phyloP scores from a whole-genome alignment of 1,140 invertebrate species.

The Rhyzopertha dominica region DNA sequence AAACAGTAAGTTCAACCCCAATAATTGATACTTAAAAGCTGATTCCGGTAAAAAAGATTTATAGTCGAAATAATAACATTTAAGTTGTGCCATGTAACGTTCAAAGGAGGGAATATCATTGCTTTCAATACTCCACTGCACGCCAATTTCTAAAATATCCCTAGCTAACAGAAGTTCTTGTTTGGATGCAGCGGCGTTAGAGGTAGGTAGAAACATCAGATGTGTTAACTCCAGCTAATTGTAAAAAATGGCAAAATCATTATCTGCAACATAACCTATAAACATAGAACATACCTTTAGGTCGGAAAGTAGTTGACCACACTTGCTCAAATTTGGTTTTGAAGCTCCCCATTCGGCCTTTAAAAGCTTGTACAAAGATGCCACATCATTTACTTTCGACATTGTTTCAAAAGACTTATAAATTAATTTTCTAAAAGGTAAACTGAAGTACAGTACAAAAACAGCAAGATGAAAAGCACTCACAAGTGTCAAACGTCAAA shows the following conservation, averaged over 20 bases:
- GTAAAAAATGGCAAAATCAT: slow-evolving; percentile 18
- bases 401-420: slow-evolving; percentile 50
- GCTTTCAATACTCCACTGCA: slow-evolving; percentile 87
- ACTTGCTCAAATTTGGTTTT: slow-evolving; percentile 64
- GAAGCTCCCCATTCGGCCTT: slow-evolving; percentile 68
- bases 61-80: slow-evolving; percentile 97
- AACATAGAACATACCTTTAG: slow-evolving; percentile 58
- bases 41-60: slow-evolving; percentile 85
- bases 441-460: too few species aligned
- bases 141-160: slow-evolving; percentile 93
- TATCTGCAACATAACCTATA: slow-evolving; percentile 10
- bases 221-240: slow-evolving; percentile 76
- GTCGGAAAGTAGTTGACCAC: slow-evolving; percentile 65
- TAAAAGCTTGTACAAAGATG: slow-evolving; percentile 64
- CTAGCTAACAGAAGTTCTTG: slow-evolving; percentile 84
- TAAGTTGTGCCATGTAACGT: slow-evolving; percentile 82
- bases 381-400: slow-evolving; percentile 61
- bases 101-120: slow-evolving; percentile 94
- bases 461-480: too few species aligned
- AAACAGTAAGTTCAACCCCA: slow-evolving; percentile 93
- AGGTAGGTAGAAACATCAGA: slow-evolving; percentile 81
- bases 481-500: too few species aligned
- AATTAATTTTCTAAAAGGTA: too few species aligned
- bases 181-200: slow-evolving; percentile 69
- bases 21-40: slow-evolving; percentile 88